phyloP scores from a whole-genome alignment of 1,140 invertebrate genomes.

The Dendrolimus kikuchii region DNA sequence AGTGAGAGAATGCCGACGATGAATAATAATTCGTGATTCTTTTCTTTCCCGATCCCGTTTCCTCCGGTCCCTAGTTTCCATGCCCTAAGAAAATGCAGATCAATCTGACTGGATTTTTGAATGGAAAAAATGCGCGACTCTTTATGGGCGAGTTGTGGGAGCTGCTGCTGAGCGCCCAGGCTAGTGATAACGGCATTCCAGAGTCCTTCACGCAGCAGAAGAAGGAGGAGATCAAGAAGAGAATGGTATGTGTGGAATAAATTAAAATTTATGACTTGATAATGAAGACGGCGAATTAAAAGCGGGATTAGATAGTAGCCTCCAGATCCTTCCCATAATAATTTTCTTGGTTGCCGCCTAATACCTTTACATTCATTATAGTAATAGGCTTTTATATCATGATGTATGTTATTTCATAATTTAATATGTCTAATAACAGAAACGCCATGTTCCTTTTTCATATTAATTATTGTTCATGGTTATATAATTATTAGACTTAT shows the following conservation, averaged over 20 bases:
- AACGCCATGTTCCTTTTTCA: no score
- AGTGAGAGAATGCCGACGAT: conserved; percentile 10
- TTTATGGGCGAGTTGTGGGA: conserved; percentile 99
- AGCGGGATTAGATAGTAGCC: no score
- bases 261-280: neutral
- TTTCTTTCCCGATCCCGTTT: conserved; percentile 64
- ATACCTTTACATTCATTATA: no score
- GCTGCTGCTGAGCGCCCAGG: conserved; percentile 94
- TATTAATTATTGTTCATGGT: no score
- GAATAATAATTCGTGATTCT: conserved; percentile 31
- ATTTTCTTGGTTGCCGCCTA: no score
- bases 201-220: conserved; percentile 94
- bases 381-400: no score
- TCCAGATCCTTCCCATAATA: no score
- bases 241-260: conserved; percentile 43
- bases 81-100: conserved; percentile 99
- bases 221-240: conserved; percentile 95
- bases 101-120: conserved; percentile 98
- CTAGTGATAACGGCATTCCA: conserved; percentile 95
- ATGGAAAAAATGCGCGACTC: conserved; percentile 96
- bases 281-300: neutral
- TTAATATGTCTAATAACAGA: no score
- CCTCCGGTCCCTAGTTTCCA: conserved; percentile 79
- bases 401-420: no score
- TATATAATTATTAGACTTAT: no score